Conservation (phyloP, 2,888 invertebrate genomes). For the Drosophila mercatorum region DNA sequence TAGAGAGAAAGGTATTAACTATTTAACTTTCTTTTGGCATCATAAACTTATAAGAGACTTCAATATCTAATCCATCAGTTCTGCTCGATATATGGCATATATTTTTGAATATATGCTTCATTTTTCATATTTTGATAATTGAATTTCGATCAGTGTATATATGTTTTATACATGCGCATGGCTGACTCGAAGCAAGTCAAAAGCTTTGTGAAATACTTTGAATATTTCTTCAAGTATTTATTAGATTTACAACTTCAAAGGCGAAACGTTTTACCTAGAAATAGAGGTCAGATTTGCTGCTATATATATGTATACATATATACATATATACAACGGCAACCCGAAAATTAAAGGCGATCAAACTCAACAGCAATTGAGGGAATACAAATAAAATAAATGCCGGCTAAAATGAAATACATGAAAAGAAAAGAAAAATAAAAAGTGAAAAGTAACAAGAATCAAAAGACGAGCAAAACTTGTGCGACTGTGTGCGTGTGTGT, state of each 20-base stretch:
- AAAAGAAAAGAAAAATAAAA: slow-evolving; percentile 28
- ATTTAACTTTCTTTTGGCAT: not conserved
- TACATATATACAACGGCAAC: not conserved
- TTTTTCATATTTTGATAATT: no score
- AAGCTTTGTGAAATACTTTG: not conserved
- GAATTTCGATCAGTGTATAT: no score
- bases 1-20: not conserved
- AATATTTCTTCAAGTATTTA: not conserved
- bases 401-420: slow-evolving; percentile 41
- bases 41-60: not conserved
- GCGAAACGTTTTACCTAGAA: not conserved
- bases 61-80: no score
- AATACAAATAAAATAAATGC: slow-evolving; percentile 50
- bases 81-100: no score
- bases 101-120: no score
- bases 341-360: slow-evolving; percentile 19
- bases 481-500: slow-evolving; percentile 7
- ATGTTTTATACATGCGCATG: no score
- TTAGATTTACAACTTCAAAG: not conserved
- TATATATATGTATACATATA: not conserved
- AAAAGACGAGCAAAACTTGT: slow-evolving; percentile 28
- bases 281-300: slow-evolving; percentile 1
- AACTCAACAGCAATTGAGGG: slow-evolving; percentile 48
- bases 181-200: not conserved
- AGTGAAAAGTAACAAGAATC: slow-evolving; percentile 9